Conservation (phyloP, 2,113 vertebrate genomes). For the Colistium nudipinnis region DNA sequence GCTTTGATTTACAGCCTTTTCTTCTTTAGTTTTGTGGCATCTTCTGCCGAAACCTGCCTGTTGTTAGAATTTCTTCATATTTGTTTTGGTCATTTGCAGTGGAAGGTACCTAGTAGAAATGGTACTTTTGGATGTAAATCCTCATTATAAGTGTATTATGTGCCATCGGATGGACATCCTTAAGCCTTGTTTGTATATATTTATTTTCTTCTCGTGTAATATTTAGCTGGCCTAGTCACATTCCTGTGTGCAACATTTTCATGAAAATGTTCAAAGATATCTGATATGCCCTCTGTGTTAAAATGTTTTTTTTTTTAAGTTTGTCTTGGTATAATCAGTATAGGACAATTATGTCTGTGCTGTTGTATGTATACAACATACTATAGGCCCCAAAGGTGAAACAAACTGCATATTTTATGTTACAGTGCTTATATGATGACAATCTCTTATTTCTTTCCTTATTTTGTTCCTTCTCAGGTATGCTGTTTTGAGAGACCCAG, state of each 20-base stretch:
- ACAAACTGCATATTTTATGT: slow-evolving; percentile 1
- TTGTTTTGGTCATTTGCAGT: too few relatives aligned
- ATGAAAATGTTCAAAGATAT: background rate
- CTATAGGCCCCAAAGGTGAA: background rate
- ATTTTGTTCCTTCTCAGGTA: slow-evolving; percentile 81
- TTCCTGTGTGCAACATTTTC: background rate
- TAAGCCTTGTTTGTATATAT: background rate
- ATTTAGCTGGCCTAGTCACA: background rate
- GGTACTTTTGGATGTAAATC: too few relatives aligned
- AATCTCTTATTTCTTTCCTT: background rate
- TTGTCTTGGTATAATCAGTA: too few relatives aligned
- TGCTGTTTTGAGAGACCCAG: slow-evolving; percentile 90
- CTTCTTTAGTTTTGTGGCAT: background rate
- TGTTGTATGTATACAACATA: too few relatives aligned
- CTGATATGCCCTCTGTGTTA: background rate
- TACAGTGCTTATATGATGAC: background rate
- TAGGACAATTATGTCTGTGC: too few relatives aligned
- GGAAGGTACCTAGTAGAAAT: too few relatives aligned
- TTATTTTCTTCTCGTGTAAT: background rate
- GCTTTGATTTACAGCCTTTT: background rate
- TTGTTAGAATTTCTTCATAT: too few relatives aligned
- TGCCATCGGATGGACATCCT: too few relatives aligned
- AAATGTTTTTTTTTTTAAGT: background rate
- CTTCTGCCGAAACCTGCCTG: background rate
- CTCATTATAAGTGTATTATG: too few relatives aligned